Evolutionary conservation across 2,113 vertebrate genomes (phyloP).

Genomic region (Istiophorus platypterus): DNA sequence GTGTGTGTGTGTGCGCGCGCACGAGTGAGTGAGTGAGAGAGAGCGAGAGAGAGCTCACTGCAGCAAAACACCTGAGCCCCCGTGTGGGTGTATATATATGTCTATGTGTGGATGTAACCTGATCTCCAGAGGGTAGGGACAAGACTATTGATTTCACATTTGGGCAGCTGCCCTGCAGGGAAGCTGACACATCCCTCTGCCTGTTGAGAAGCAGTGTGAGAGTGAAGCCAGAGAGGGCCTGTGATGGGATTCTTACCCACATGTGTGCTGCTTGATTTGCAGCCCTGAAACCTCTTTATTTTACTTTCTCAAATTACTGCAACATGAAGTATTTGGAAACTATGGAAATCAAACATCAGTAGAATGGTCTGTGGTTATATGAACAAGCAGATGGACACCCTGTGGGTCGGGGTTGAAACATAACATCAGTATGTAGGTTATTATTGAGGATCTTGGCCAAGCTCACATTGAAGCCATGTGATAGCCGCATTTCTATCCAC

Average conservation of each 20-base stretch:
- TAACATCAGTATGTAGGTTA: slow-evolving; percentile 7
- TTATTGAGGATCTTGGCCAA: background rate
- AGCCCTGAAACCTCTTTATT: background rate
- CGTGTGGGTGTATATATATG: background rate
- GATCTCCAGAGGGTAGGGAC: slow-evolving; percentile 60
- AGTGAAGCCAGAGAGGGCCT: background rate
- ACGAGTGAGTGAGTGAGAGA: background rate
- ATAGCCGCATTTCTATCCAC: background rate
- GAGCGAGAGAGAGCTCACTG: slow-evolving; percentile 28
- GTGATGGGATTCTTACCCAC: no score
- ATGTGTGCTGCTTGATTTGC: background rate
- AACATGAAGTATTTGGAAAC: background rate
- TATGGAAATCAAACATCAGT: background rate
- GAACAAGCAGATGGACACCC: background rate
- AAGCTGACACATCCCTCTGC: slow-evolving; percentile 56
- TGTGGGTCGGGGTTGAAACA: background rate
- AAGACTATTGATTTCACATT: slow-evolving; percentile 76
- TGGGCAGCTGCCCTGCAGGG: slow-evolving; percentile 52
- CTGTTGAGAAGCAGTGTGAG: background rate
- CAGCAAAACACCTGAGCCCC: slow-evolving; percentile 70
- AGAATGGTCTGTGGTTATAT: background rate
- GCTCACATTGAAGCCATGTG: background rate
- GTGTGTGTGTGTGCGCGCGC: no score
- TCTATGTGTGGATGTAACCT: slow-evolving; percentile 51
- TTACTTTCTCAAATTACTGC: background rate